Evolutionary conservation across 2,797 vertebrate species (phyloP).

Genomic region (Nyctibius grandis): DNA sequence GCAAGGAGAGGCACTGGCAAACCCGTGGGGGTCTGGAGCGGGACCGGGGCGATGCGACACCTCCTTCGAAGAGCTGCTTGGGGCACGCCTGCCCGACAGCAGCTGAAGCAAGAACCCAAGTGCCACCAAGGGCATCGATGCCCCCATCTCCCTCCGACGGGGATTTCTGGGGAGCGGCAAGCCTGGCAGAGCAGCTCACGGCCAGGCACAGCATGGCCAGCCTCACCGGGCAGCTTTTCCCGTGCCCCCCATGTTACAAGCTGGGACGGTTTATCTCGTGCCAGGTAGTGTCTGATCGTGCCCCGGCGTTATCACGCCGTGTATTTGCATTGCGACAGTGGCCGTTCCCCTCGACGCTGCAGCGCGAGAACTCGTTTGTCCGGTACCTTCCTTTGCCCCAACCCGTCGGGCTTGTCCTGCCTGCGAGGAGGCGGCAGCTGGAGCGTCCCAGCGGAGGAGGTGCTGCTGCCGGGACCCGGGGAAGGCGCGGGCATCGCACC

Average conservation of each 20-base stretch:
- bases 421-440: not conserved
- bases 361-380: not conserved
- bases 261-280: not conserved
- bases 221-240: rapidly evolving
- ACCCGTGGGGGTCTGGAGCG: not conserved
- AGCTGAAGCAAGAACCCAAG: not conserved
- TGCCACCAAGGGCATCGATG: rapidly evolving
- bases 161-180: not conserved
- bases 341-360: not conserved
- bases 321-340: constrained; percentile 31
- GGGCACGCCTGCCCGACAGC: not conserved
- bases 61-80: not conserved
- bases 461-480: not conserved
- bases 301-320: not conserved
- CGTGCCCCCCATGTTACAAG: rapidly evolving
- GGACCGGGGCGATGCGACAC: rapidly evolving
- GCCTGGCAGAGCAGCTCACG: not conserved
- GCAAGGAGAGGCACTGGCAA: not conserved
- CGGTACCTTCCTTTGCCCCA: constrained; percentile 13
- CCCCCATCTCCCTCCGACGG: not conserved
- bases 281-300: not conserved
- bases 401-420: not conserved
- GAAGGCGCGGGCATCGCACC: not conserved
- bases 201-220: rapidly evolving
- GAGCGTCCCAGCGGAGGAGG: not conserved